Evolutionary conservation across 2,797 vertebrate species (phyloP).

Genomic region (Sebastes alutus): DNA sequence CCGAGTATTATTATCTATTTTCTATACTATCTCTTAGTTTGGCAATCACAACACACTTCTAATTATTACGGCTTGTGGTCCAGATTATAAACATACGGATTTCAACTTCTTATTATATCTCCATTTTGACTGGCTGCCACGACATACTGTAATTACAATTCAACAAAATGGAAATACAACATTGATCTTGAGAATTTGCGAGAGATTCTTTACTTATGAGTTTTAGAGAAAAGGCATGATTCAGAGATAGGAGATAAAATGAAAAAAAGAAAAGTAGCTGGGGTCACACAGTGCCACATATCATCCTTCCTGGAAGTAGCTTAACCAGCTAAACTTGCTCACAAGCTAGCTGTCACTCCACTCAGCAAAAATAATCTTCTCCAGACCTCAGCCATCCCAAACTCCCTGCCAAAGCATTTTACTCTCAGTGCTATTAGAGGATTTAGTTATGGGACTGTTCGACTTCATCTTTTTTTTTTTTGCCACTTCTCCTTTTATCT

Average conservation of each 20-base stretch:
- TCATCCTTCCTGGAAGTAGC: slow-evolving; percentile 36
- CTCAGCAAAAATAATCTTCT: slow-evolving; percentile 60
- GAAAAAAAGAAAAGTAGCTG: not conserved
- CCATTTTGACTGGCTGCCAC: not conserved
- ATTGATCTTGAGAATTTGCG: not conserved
- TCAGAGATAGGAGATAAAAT: not conserved
- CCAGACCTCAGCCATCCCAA: slow-evolving; percentile 37
- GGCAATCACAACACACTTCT: not conserved
- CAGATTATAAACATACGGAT: not conserved
- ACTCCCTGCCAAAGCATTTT: slow-evolving; percentile 47
- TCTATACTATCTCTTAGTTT: not conserved
- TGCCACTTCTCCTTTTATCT: slow-evolving; percentile 26
- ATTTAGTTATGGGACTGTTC: slow-evolving; percentile 41
- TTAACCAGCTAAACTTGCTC: slow-evolving; percentile 52
- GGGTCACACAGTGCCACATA: slow-evolving; percentile 11
- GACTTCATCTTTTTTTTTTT: slow-evolving; percentile 15
- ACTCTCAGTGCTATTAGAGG: slow-evolving; percentile 34
- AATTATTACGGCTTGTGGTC: not conserved
- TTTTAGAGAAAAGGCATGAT: not conserved
- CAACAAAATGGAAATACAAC: not conserved
- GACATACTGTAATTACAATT: not conserved
- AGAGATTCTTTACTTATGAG: not conserved
- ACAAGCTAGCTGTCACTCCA: slow-evolving; percentile 48
- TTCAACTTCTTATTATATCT: not conserved
- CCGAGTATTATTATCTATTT: not conserved